Conservation (phyloP, 1,140 invertebrate species). For the Euwallacea fornicatus region DNA sequence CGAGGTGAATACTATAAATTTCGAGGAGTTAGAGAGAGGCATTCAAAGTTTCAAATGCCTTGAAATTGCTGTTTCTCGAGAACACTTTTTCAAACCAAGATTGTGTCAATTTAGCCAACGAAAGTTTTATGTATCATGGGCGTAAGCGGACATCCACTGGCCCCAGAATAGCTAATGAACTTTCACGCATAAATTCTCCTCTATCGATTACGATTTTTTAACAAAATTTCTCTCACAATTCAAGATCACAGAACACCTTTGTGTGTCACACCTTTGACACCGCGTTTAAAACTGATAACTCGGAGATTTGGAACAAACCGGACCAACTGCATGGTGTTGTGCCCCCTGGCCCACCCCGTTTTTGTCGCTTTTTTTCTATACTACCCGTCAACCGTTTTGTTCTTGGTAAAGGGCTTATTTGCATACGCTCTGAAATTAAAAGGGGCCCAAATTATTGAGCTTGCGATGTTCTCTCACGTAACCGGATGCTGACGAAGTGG, state of each 20-base stretch:
- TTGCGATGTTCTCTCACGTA: conserved; percentile 20
- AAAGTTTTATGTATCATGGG: no score
- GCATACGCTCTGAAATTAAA: conserved; percentile 31
- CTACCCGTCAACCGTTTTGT: conserved; percentile 31
- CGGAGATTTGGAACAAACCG: background rate
- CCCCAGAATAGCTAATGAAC: no score
- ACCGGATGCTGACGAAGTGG: conserved; percentile 22
- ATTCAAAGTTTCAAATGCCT: no score
- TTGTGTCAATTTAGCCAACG: no score
- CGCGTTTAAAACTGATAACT: conserved; percentile 3
- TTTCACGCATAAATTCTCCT: no score
- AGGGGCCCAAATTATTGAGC: conserved; percentile 20
- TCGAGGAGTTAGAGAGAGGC: no score
- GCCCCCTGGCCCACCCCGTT: conserved; percentile 23
- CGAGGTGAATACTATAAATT: conserved; percentile 10
- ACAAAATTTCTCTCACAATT: background rate
- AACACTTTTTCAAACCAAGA: no score
- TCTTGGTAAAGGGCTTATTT: conserved; percentile 36
- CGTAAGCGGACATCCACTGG: no score
- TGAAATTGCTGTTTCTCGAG: no score
- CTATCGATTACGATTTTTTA: no score
- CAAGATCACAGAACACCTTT: background rate
- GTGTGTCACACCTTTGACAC: conserved; percentile 9
- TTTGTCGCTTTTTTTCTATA: conserved; percentile 33
- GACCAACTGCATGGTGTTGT: conserved; percentile 12